phyloP scores from a whole-genome alignment of 2,113 vertebrate genomes.

The Parotia lawesii region DNA sequence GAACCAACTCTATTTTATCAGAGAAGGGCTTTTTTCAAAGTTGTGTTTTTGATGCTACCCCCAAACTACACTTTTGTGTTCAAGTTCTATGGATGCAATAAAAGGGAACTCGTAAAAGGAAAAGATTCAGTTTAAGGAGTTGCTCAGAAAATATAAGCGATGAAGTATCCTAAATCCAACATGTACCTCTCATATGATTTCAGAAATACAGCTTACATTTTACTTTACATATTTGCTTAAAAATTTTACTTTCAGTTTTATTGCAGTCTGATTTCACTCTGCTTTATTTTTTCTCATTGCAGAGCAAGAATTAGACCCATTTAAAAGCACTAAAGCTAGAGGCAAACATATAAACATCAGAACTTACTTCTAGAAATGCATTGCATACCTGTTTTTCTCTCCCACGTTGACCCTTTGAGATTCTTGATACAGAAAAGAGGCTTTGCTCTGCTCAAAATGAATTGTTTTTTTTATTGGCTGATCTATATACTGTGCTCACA shows the following conservation, averaged over 20 bases:
- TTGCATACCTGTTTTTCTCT: not conserved
- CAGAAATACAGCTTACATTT: not conserved
- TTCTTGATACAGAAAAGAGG: not conserved
- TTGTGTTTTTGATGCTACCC: not conserved
- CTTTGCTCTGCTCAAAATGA: not conserved
- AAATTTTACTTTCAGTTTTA: not conserved
- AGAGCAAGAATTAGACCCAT: not conserved
- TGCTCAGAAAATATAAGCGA: not conserved
- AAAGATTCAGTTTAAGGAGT: not conserved
- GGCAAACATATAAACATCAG: not conserved
- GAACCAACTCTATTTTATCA: not conserved
- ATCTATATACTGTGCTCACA: not conserved
- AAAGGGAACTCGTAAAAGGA: not conserved
- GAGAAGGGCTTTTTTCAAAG: not conserved
- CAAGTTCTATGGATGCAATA: not conserved
- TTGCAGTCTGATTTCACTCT: not conserved
- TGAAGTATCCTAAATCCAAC: not conserved
- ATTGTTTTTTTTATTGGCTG: not conserved
- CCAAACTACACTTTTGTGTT: not conserved
- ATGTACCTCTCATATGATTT: not conserved
- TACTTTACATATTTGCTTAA: not conserved
- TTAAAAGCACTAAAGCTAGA: not conserved
- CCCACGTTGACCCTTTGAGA: not conserved
- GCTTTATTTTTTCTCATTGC: accelerated
- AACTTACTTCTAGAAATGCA: accelerated